Evolutionary conservation across 2,888 invertebrate species (phyloP).

Genomic region (Hemithea aestivaria): DNA sequence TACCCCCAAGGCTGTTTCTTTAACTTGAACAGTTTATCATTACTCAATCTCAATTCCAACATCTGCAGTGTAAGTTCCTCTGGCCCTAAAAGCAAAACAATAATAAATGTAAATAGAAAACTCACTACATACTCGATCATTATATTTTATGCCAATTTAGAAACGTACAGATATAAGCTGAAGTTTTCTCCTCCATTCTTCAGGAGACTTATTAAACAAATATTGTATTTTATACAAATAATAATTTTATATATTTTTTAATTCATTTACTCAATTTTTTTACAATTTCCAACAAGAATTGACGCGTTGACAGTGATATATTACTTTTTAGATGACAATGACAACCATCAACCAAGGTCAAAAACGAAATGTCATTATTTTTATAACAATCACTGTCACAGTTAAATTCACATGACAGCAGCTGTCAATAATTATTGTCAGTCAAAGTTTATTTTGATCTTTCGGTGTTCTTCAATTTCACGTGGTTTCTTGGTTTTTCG

Average conservation of each 20-base stretch:
- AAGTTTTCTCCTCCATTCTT: no score
- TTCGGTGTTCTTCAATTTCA: slow-evolving; percentile 40
- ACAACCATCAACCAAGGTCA: no score
- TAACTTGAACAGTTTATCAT: slow-evolving; percentile 66
- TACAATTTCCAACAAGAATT: no score
- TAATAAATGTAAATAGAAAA: no score
- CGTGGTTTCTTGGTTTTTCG: slow-evolving; percentile 54
- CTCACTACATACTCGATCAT: no score
- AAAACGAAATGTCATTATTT: not conserved
- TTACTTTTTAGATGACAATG: no score
- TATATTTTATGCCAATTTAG: no score
- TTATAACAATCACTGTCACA: not conserved
- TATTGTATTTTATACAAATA: no score
- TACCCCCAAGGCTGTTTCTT: slow-evolving; percentile 72
- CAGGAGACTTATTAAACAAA: no score
- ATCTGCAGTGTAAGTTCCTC: slow-evolving; percentile 56
- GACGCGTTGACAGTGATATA: no score
- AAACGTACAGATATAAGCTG: slow-evolving; percentile 16
- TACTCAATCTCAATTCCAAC: slow-evolving; percentile 59
- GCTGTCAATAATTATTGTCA: not conserved
- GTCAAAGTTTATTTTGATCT: slow-evolving; percentile 13
- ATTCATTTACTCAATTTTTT: no score
- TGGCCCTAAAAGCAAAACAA: slow-evolving; percentile 65
- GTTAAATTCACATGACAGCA: slow-evolving; percentile 3
- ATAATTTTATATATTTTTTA: no score